These are phyloP conservation scores for Tychaedon coryphoeus DNA, from an alignment of 2,113 vertebrate genomes.

Conservation along the genomic window DNA sequence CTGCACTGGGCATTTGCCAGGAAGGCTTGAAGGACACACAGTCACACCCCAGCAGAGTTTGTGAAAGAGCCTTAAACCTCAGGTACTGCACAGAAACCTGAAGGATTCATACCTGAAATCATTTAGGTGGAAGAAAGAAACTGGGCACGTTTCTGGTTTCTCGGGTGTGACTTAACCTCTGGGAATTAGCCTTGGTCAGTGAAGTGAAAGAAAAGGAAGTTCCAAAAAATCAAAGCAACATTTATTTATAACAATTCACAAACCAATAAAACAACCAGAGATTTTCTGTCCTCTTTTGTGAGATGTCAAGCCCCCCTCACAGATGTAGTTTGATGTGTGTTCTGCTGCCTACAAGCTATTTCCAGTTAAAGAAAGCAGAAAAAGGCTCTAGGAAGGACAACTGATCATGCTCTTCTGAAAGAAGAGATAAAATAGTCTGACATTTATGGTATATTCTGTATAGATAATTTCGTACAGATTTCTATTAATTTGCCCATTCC, in stretches of 20 bases:
- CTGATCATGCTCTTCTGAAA: not conserved
- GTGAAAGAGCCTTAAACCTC: not conserved
- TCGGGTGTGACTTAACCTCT: not conserved
- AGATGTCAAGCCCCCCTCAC: not conserved
- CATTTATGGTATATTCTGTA: not conserved
- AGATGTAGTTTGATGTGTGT: not conserved
- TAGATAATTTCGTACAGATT: not conserved
- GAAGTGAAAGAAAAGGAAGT: not conserved
- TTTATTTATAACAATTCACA: not conserved
- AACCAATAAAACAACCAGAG: not conserved
- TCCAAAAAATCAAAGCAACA: not conserved
- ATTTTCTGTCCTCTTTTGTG: not conserved
- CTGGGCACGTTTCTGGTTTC: not conserved
- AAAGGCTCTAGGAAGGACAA: not conserved
- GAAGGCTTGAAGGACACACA: not conserved
- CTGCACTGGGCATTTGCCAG: not conserved
- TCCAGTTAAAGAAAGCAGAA: not conserved
- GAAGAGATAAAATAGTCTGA: not conserved
- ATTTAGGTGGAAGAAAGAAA: not conserved
- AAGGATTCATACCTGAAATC: not conserved
- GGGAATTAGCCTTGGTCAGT: not conserved
- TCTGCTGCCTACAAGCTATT: not conserved
- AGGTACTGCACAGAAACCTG: not conserved
- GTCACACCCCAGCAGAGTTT: not conserved
- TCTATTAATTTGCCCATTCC: not conserved